A percentile compares a stretch with the other conserved stretches of the same genome.
These are phyloP conservation scores for Callinectes sapidus DNA, from an alignment of 2,888 invertebrate genomes.

Conservation along the genomic window DNA sequence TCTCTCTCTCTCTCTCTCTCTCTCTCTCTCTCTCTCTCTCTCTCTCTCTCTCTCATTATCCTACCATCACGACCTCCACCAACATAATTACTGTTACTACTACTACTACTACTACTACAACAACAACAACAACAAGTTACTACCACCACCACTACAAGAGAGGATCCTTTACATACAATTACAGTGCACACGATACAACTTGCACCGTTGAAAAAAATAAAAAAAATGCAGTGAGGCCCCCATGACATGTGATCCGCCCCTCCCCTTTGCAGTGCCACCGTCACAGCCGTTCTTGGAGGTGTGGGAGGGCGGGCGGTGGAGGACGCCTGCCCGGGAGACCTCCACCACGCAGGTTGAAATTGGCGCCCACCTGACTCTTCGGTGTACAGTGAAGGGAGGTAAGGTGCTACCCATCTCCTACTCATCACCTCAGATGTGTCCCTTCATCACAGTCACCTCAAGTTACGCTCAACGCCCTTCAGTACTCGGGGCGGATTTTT, in stretches of 20 bases:
- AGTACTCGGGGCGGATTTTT: no score
- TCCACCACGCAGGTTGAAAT: constrained; percentile 44
- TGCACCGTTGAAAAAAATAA: background rate
- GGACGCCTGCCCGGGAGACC: constrained; percentile 39
- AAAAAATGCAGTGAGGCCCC: background rate
- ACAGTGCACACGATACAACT: background rate
- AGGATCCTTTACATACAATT: background rate
- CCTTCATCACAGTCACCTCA: background rate
- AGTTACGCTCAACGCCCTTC: no score
- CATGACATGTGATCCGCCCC: background rate
- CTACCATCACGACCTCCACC: background rate
- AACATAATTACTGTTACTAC: background rate
- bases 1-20: no score
- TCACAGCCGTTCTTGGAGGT: constrained; percentile 45
- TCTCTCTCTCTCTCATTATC: background rate
- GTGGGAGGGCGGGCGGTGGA: constrained; percentile 47
- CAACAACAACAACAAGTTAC: no score
- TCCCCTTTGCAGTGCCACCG: constrained; percentile 41
- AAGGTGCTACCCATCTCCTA: background rate
- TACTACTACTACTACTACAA: constrained; percentile 22
- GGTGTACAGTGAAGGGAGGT: constrained; percentile 52
- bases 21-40: background rate
- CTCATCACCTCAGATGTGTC: background rate
- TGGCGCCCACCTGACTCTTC: constrained; percentile 34
- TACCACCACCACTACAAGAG: background rate